Conservation (phyloP, 2,888 invertebrate species). For the Ornithoptera priamus region DNA sequence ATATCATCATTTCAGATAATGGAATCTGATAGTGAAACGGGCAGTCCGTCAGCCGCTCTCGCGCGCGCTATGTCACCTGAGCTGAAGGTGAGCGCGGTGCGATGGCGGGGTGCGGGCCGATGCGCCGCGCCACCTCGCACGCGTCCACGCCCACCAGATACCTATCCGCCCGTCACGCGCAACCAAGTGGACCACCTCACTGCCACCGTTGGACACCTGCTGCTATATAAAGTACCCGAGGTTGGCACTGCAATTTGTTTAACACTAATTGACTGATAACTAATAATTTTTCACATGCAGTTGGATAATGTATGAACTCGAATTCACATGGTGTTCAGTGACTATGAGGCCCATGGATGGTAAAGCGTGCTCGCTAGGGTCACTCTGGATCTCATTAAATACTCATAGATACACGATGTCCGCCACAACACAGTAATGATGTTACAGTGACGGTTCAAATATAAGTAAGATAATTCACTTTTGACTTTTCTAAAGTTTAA, state of each 20-base stretch:
- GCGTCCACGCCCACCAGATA: constrained; percentile 75
- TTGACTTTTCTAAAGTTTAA: too few species aligned
- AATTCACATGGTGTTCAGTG: too few species aligned
- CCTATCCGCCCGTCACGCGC: constrained; percentile 85
- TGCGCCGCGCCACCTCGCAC: constrained; percentile 81
- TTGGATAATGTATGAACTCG: too few species aligned
- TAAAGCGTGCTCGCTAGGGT: too few species aligned
- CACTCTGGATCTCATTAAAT: too few species aligned
- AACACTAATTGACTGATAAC: too few species aligned
- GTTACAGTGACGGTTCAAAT: too few species aligned
- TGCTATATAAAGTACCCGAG: constrained; percentile 75
- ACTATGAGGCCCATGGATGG: too few species aligned
- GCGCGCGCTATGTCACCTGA: constrained; percentile 83
- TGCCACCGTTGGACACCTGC: constrained; percentile 89
- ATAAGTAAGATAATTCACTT: too few species aligned
- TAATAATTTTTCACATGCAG: too few species aligned
- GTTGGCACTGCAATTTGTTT: constrained; percentile 2
- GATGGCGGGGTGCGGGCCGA: constrained; percentile 83
- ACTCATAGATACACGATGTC: too few species aligned
- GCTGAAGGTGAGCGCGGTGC: constrained; percentile 82
- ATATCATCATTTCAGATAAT: constrained; percentile 53
- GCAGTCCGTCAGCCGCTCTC: constrained; percentile 81
- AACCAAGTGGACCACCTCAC: constrained; percentile 92
- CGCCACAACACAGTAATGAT: too few species aligned
- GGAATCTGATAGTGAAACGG: constrained; percentile 72